Evolutionary conservation across 2,113 vertebrate genomes (phyloP).

Genomic region (Apodemus sylvaticus): DNA sequence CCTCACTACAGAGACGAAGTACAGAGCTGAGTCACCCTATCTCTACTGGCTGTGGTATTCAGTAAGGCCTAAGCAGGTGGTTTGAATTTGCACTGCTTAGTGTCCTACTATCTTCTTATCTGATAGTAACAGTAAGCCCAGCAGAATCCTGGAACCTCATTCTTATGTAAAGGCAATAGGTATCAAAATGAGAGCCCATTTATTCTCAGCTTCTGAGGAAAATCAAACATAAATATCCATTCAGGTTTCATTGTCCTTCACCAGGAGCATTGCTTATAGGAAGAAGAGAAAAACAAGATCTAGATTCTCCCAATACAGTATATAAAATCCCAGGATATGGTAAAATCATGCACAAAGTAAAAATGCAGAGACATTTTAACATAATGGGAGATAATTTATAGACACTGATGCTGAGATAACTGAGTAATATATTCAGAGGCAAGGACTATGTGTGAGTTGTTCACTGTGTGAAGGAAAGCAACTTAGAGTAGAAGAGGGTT

Average conservation of each 20-base stretch:
- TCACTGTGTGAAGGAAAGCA: neutral
- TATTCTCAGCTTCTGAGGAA: neutral
- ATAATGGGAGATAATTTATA: neutral
- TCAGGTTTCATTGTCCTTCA: neutral
- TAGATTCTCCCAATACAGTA: neutral
- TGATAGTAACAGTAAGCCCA: neutral
- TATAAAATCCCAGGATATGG: neutral
- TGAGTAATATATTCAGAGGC: neutral
- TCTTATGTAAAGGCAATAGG: neutral
- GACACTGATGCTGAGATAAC: neutral
- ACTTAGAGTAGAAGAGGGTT: neutral
- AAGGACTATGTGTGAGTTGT: neutral
- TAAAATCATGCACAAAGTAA: neutral
- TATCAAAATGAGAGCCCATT: neutral
- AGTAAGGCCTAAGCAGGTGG: neutral
- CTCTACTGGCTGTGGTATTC: neutral
- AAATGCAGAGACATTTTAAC: neutral
- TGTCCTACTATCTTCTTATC: neutral
- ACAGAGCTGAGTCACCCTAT: neutral
- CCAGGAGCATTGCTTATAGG: neutral
- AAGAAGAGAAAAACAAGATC: neutral
- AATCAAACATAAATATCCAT: neutral
- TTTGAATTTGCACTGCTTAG: neutral
- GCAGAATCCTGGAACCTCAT: neutral
- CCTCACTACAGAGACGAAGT: neutral